These are phyloP conservation scores for Caenorhabditis panamensis DNA, from an alignment of 2,888 invertebrate species.

Conservation along the genomic window DNA sequence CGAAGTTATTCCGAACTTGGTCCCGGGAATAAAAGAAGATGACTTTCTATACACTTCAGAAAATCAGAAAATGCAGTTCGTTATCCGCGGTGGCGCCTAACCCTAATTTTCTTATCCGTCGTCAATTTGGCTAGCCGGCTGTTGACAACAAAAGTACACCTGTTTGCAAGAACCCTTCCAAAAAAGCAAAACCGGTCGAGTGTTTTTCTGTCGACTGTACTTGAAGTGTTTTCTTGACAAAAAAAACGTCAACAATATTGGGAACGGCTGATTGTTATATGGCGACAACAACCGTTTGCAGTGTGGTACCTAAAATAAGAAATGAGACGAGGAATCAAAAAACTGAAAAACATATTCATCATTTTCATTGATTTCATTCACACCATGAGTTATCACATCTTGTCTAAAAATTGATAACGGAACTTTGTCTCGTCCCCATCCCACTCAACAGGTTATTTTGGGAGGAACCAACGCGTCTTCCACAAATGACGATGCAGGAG, in stretches of 20 bases:
- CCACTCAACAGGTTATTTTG: constrained; percentile 26
- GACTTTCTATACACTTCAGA: too few species aligned
- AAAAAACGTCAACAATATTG: not conserved
- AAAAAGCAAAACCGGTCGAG: constrained; percentile 32
- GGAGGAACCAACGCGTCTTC: constrained; percentile 12
- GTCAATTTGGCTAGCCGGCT: too few species aligned
- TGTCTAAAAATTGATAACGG: constrained; percentile 11
- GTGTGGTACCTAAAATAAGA: not conserved
- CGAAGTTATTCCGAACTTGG: not conserved
- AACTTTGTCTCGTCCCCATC: not conserved
- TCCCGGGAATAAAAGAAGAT: too few species aligned
- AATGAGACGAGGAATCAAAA: not conserved
- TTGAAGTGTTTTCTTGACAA: constrained; percentile 29
- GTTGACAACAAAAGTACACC: constrained; percentile 29
- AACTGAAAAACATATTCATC: constrained; percentile 15
- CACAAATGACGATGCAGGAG: constrained; percentile 9
- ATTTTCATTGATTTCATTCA: not conserved
- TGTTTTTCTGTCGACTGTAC: constrained; percentile 23
- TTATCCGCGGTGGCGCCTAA: not conserved
- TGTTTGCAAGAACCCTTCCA: constrained; percentile 14
- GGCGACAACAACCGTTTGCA: constrained; percentile 9
- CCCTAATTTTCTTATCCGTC: too few species aligned
- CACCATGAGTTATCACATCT: not conserved
- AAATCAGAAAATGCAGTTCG: not conserved
- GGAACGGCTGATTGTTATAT: not conserved